These are phyloP conservation scores for Drosophila paulistorum DNA, from an alignment of 1,140 invertebrate species.

Conservation along the genomic window DNA sequence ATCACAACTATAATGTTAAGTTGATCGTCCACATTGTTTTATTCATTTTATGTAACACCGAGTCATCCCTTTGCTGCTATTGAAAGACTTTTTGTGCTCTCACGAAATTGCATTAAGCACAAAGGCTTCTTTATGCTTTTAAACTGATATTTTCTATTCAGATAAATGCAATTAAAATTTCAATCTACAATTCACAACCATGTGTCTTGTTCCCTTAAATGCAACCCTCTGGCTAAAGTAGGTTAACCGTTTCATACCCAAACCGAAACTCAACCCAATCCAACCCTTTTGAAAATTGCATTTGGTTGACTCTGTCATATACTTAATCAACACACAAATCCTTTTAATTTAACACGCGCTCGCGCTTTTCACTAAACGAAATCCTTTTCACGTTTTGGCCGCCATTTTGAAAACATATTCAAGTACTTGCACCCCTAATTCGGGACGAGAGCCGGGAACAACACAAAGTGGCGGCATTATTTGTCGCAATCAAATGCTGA, in stretches of 20 bases:
- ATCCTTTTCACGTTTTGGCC: slow-evolving; percentile 28
- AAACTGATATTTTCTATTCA: background rate
- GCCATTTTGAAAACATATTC: slow-evolving; percentile 56
- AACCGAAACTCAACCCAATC: background rate
- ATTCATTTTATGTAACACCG: too few species aligned
- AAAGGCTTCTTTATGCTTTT: background rate
- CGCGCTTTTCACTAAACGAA: slow-evolving; percentile 39
- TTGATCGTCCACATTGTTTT: too few species aligned
- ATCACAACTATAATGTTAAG: too few species aligned
- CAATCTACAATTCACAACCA: background rate
- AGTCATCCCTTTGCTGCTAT: background rate
- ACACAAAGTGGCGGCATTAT: slow-evolving; percentile 82
- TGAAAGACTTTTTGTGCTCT: background rate
- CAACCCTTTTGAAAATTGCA: slow-evolving; percentile 21
- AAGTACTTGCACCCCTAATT: slow-evolving; percentile 43
- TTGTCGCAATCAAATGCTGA: slow-evolving; percentile 82
- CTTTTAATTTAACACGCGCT: slow-evolving; percentile 73
- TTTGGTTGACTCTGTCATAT: slow-evolving; percentile 34
- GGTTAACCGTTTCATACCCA: background rate
- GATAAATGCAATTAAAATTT: slow-evolving; percentile 11
- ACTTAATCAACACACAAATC: slow-evolving; percentile 79
- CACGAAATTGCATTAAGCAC: background rate
- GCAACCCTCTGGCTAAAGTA: slow-evolving; percentile 3
- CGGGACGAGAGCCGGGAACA: slow-evolving; percentile 32
- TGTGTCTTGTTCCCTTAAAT: background rate